Evolutionary conservation across 2,113 vertebrate genomes (phyloP).

Genomic region (Alligator mississippiensis): DNA sequence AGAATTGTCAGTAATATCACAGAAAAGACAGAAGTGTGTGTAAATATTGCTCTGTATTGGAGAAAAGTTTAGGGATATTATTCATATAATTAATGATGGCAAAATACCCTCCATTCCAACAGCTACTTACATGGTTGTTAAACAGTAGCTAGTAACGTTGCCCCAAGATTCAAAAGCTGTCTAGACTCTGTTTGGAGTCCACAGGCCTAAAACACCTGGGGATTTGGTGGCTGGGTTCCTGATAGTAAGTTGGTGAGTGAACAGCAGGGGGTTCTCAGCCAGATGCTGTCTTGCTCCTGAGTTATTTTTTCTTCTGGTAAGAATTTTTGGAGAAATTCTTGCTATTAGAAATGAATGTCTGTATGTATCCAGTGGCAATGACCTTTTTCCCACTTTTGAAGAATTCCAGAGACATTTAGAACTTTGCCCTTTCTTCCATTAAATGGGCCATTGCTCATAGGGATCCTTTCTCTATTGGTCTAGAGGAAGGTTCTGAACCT

Average conservation of each 20-base stretch:
- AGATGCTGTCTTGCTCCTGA: too few species aligned
- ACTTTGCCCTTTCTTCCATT: not conserved
- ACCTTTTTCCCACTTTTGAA: not conserved
- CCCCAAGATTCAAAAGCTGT: not conserved
- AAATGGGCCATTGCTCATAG: not conserved
- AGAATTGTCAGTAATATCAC: constrained; percentile 11
- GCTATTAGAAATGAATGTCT: too few species aligned
- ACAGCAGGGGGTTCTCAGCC: too few species aligned
- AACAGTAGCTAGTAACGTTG: not conserved
- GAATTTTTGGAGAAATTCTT: too few species aligned
- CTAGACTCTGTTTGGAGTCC: not conserved
- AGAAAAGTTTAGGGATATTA: not conserved
- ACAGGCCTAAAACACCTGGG: not conserved
- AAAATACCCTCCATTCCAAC: not conserved
- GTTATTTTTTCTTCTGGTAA: too few species aligned
- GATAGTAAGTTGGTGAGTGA: too few species aligned
- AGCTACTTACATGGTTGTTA: not conserved
- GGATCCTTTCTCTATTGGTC: not conserved
- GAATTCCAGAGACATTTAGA: not conserved
- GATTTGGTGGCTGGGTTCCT: too few species aligned
- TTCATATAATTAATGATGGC: not conserved
- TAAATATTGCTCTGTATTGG: constrained; percentile 2
- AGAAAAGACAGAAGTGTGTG: not conserved
- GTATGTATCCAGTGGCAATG: not conserved
- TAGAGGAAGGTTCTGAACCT: not conserved